These are phyloP conservation scores for Neodontobutis hainanensis DNA, from an alignment of 2,113 vertebrate genomes.

Conservation along the genomic window DNA sequence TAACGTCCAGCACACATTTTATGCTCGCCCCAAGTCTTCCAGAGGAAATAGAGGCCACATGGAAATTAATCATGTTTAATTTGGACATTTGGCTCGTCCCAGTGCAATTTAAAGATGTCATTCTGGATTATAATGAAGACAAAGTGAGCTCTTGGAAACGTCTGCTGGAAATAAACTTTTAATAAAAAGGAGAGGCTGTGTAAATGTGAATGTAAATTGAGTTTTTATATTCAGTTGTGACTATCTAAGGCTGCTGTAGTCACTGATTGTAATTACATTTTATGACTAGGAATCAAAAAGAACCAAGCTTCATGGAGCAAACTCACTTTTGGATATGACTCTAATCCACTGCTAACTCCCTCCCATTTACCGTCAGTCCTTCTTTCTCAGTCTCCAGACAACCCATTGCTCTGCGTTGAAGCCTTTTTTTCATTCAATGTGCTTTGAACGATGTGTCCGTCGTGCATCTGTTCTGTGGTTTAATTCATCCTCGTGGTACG, in stretches of 20 bases:
- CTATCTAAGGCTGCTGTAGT: too few relatives aligned
- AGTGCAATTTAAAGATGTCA: not conserved
- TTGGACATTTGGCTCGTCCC: slow-evolving; percentile 12
- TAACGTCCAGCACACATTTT: slow-evolving; percentile 31
- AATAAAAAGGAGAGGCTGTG: not conserved
- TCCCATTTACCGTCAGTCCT: slow-evolving; percentile 16
- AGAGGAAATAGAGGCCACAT: not conserved
- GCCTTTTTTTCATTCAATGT: slow-evolving; percentile 45
- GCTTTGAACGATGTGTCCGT: slow-evolving; percentile 49
- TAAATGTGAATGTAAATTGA: too few relatives aligned
- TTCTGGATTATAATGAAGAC: not conserved
- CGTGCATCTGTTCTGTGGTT: slow-evolving; percentile 56
- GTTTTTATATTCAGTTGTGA: too few relatives aligned
- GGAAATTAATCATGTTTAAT: slow-evolving; percentile 27
- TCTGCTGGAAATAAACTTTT: not conserved
- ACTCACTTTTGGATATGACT: too few relatives aligned
- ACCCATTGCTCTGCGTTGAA: slow-evolving; percentile 23
- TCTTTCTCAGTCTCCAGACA: slow-evolving; percentile 33
- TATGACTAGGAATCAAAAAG: too few relatives aligned
- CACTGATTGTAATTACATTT: too few relatives aligned
- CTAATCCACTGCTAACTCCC: too few relatives aligned
- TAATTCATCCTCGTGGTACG: slow-evolving; percentile 50
- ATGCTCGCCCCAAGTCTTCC: not conserved
- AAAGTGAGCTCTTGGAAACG: not conserved
- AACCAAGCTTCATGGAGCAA: too few relatives aligned